Percentiles rank a stretch among this genome's conserved stretches.
Evolutionary conservation across 1,140 invertebrate species (phyloP).

Genomic region (Sitobion miscanthi): DNA sequence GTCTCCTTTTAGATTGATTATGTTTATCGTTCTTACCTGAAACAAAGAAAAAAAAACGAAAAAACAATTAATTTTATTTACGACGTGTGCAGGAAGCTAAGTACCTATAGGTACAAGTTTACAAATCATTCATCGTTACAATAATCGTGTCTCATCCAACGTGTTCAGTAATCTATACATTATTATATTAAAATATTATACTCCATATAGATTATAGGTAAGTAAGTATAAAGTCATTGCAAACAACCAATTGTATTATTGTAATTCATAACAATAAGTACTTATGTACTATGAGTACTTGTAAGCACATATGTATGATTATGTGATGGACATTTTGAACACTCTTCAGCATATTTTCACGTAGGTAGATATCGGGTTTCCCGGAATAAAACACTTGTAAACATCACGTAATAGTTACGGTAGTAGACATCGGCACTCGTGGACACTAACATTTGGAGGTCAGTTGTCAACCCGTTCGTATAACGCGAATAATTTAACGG

Average conservation of each 20-base stretch:
- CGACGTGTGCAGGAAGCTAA: background rate
- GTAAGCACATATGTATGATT: background rate
- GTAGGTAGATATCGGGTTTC: no score
- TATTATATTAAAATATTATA: background rate
- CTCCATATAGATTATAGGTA: rapidly evolving
- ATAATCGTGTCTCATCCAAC: background rate
- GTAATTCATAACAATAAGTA: background rate
- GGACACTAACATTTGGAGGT: no score
- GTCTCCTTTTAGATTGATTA: background rate
- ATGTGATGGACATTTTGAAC: background rate
- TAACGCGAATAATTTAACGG: background rate
- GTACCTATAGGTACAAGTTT: background rate
- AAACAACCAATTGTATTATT: background rate
- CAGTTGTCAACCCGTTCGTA: background rate
- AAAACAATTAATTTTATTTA: background rate
- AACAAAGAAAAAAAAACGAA: background rate
- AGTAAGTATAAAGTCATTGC: background rate
- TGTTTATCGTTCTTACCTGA: background rate
- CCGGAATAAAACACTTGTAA: no score
- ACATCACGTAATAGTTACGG: no score
- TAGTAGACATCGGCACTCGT: no score
- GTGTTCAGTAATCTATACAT: background rate
- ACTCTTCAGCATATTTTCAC: background rate
- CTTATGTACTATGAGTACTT: no score
- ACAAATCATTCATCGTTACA: background rate